phyloP scores from a whole-genome alignment of 2,797 vertebrate genomes.

The Scomberomorus guttatus region DNA sequence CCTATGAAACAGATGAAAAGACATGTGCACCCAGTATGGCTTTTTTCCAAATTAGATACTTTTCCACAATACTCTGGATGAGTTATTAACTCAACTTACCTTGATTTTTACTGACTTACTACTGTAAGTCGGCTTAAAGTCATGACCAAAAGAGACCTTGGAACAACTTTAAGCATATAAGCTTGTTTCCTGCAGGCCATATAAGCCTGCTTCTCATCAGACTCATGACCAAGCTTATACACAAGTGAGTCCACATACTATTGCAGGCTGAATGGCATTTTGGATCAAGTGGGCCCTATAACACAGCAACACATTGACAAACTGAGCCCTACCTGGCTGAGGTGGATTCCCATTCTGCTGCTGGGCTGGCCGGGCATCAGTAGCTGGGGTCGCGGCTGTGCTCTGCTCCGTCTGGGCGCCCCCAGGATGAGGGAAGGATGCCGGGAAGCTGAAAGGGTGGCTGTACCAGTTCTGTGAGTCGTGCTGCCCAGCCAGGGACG shows the following conservation, averaged over 20 bases:
- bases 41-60: neutral
- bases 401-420: slow-evolving; percentile 57
- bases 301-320: neutral
- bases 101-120: neutral
- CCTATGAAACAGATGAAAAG: slow-evolving; percentile 80
- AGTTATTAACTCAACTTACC: neutral
- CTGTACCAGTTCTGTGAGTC: slow-evolving; percentile 70
- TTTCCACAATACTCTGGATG: neutral
- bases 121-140: neutral
- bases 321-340: slow-evolving; percentile 83
- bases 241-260: slow-evolving; percentile 6
- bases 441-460: slow-evolving; percentile 53
- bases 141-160: neutral
- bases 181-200: slow-evolving; percentile 37
- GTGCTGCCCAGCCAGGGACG: slow-evolving; percentile 36
- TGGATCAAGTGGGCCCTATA: neutral
- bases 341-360: slow-evolving; percentile 77
- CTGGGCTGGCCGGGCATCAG: slow-evolving; percentile 59
- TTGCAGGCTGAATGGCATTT: neutral
- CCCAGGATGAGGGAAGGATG: slow-evolving; percentile 33
- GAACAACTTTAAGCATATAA: slow-evolving; percentile 46
- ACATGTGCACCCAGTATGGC: neutral
- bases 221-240: slow-evolving; percentile 42
- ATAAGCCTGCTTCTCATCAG: slow-evolving; percentile 45
- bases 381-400: slow-evolving; percentile 1